Conservation (phyloP, 92 coral and sea anemone species). For the Pocillopora grandis region DNA sequence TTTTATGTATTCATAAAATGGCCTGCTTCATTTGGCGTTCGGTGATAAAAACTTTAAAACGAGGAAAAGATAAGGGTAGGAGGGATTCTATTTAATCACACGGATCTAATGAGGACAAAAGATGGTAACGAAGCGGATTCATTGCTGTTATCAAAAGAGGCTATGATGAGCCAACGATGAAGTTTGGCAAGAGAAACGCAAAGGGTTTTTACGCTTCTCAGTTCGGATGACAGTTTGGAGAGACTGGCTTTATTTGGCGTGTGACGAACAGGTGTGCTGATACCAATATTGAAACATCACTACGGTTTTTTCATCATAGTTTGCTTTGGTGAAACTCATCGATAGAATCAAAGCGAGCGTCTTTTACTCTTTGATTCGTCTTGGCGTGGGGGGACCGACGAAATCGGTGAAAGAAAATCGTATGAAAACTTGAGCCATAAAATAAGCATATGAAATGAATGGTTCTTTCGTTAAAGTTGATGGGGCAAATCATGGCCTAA, state of each 20-base stretch:
- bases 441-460: constrained; percentile 1
- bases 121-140: not conserved
- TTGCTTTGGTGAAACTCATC: not conserved
- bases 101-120: not conserved
- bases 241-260: constrained; percentile 8
- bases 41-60: not conserved
- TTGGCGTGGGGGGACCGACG: not conserved
- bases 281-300: not conserved
- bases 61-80: not conserved
- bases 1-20: constrained; percentile 16
- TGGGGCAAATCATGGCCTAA: not conserved
- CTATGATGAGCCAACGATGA: too few species aligned
- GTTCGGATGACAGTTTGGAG: constrained; percentile 15
- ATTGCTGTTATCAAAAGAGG: too few species aligned
- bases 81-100: not conserved
- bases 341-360: not conserved
- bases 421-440: not conserved
- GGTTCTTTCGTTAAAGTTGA: not conserved
- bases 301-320: not conserved
- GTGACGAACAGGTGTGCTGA: constrained; percentile 30
- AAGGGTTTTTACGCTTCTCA: not conserved
- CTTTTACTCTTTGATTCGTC: not conserved
- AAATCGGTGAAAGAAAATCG: not conserved
- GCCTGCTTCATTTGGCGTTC: not conserved
- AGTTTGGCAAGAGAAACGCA: not conserved